phyloP scores from a whole-genome alignment of 2,888 invertebrate species.

The Heliconius sara region DNA sequence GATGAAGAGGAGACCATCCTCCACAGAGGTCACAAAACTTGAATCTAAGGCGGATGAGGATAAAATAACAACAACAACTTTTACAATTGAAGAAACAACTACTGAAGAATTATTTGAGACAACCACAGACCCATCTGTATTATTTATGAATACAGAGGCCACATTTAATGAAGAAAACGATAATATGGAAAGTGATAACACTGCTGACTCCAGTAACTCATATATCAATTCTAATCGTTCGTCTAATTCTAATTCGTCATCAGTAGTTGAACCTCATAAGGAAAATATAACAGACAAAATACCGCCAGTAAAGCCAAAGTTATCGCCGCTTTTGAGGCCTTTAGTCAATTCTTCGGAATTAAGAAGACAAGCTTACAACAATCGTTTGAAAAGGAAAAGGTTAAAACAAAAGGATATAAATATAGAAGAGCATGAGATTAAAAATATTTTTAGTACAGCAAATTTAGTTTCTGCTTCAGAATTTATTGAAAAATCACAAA shows the following conservation, averaged over 20 bases:
- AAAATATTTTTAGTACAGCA: slow-evolving; percentile 67
- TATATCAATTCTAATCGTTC: slow-evolving; percentile 30
- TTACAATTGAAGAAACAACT: slow-evolving; percentile 50
- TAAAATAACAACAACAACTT: slow-evolving; percentile 51
- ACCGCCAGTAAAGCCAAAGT: slow-evolving; percentile 54
- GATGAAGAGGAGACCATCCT: slow-evolving; percentile 52
- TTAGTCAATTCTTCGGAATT: slow-evolving; percentile 60
- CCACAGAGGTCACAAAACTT: slow-evolving; percentile 43
- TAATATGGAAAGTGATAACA: slow-evolving; percentile 30
- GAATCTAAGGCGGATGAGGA: slow-evolving; percentile 51
- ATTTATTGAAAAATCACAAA: slow-evolving; percentile 69
- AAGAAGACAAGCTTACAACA: slow-evolving; percentile 67
- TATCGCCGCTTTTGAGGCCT: slow-evolving; percentile 53
- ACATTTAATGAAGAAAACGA: slow-evolving; percentile 18
- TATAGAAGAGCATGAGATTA: slow-evolving; percentile 63
- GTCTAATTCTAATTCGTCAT: slow-evolving; percentile 4
- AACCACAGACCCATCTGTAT: slow-evolving; percentile 33
- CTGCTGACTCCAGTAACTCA: slow-evolving; percentile 15
- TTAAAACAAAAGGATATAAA: slow-evolving; percentile 67
- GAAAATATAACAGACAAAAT: slow-evolving; percentile 37
- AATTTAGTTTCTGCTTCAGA: slow-evolving; percentile 75
- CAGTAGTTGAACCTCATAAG: slow-evolving; percentile 27
- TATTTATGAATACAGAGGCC: slow-evolving; percentile 34
- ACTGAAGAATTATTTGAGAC: slow-evolving; percentile 42
- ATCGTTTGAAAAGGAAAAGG: slow-evolving; percentile 71